phyloP scores from a whole-genome alignment of 2,797 vertebrate species.

The Thamnophis elegans region DNA sequence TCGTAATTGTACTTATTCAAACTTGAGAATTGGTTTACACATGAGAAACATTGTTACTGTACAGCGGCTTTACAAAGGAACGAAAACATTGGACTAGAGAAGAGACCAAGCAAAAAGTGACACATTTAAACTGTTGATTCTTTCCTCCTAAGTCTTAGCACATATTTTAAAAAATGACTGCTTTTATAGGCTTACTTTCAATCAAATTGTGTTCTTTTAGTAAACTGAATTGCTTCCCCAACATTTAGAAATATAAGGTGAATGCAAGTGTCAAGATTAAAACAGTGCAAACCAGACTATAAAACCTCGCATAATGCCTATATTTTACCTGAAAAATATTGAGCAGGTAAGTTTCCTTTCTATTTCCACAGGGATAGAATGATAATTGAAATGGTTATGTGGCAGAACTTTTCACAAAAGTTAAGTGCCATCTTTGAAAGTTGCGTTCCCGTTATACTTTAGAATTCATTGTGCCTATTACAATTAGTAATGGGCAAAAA shows the following conservation, averaged over 20 bases:
- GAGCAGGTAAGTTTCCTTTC: conserved; percentile 72
- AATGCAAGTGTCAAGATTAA: conserved; percentile 20
- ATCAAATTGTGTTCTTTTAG: conserved; percentile 16
- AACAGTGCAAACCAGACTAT: conserved; percentile 32
- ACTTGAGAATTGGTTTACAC: conserved; percentile 16
- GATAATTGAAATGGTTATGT: conserved; percentile 64
- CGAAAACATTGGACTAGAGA: background rate
- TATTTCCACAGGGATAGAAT: conserved; percentile 69
- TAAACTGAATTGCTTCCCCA: conserved; percentile 13
- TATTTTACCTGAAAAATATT: conserved; percentile 60
- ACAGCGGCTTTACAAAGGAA: conserved; percentile 5
- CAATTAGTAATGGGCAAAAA: conserved; percentile 61
- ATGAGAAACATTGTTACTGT: conserved; percentile 43
- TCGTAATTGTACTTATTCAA: background rate
- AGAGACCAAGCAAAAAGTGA: background rate
- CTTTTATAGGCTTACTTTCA: background rate
- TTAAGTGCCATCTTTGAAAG: conserved; percentile 69
- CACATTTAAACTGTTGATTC: background rate
- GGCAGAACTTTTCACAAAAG: conserved; percentile 66
- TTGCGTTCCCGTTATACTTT: conserved; percentile 66
- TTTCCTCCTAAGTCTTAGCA: background rate
- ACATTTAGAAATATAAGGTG: background rate
- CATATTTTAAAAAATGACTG: background rate
- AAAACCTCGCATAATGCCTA: conserved; percentile 68
- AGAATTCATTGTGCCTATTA: conserved; percentile 64